Conservation (phyloP, 2,797 vertebrate genomes). For the Bradypodion ventrale region DNA sequence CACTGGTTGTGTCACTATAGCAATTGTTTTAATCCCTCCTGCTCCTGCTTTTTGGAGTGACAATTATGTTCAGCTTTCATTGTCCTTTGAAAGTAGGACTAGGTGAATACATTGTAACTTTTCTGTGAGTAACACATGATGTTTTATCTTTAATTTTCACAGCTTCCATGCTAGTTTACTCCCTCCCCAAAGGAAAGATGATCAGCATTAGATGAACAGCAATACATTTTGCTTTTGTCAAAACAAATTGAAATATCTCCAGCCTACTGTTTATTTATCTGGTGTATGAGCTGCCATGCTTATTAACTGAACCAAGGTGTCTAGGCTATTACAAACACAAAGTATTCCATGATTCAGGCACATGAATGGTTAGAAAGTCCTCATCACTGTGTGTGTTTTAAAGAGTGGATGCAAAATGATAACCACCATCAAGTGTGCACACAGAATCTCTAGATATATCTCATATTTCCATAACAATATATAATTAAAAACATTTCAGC, state of each 20-base stretch:
- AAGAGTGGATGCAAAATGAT: slow-evolving; percentile 60
- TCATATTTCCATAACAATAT: slow-evolving; percentile 50
- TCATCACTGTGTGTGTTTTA: slow-evolving; percentile 53
- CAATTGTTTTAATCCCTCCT: background rate
- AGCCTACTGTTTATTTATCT: slow-evolving; percentile 32
- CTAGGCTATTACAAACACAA: slow-evolving; percentile 47
- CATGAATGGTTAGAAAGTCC: slow-evolving; percentile 51
- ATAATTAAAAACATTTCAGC: slow-evolving; percentile 65
- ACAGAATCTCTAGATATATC: slow-evolving; percentile 44
- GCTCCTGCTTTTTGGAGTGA: background rate
- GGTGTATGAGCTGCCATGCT: slow-evolving; percentile 27
- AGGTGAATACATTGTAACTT: background rate
- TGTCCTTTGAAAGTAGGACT: fast-evolving
- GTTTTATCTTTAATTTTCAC: background rate
- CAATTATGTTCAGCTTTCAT: background rate
- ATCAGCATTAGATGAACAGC: slow-evolving; percentile 38
- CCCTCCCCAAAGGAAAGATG: background rate
- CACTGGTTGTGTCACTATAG: background rate
- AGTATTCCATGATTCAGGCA: slow-evolving; percentile 45
- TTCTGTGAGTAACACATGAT: background rate
- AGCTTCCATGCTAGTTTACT: background rate
- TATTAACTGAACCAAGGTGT: slow-evolving; percentile 49
- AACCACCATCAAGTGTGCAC: slow-evolving; percentile 66
- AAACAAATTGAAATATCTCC: slow-evolving; percentile 26
- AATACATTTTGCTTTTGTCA: slow-evolving; percentile 24